Conservation (phyloP, 2,113 vertebrate species). For the Chrysemys picta region DNA sequence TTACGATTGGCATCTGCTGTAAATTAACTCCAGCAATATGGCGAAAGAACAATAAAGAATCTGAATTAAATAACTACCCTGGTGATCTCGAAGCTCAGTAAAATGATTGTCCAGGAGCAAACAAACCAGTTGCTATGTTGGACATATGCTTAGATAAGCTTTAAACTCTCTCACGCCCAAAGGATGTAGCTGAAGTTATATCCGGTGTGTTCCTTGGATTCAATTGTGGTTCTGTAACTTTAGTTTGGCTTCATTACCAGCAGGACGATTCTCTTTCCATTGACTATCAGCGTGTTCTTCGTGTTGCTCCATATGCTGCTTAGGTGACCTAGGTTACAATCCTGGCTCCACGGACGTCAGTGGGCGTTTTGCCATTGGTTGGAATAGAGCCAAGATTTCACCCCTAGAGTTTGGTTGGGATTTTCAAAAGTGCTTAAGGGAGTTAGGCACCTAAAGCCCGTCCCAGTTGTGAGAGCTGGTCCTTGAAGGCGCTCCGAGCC, state of each 20-base stretch:
- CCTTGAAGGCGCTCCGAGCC: background rate
- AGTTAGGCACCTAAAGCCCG: background rate
- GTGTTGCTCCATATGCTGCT: background rate
- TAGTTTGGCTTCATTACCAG: background rate
- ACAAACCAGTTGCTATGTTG: conserved; percentile 53
- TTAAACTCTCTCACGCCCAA: background rate
- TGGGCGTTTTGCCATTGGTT: background rate
- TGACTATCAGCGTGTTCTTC: background rate
- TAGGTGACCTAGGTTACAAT: background rate
- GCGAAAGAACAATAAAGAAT: conserved; percentile 46
- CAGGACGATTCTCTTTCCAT: background rate
- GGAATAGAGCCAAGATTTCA: background rate
- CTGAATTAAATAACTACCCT: conserved; percentile 54
- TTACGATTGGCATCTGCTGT: conserved; percentile 62
- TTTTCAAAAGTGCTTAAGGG: background rate
- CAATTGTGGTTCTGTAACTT: background rate
- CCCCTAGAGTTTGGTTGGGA: background rate
- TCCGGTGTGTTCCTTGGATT: background rate
- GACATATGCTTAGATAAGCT: conserved; percentile 33
- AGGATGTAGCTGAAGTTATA: background rate
- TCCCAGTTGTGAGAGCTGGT: background rate
- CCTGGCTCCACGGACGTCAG: conserved; percentile 18
- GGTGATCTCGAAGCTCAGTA: conserved; percentile 42
- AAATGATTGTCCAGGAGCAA: conserved; percentile 67
- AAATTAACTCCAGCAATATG: conserved; percentile 57